phyloP scores from a whole-genome alignment of 2,888 invertebrate species.

The Matsumyia berberina region DNA sequence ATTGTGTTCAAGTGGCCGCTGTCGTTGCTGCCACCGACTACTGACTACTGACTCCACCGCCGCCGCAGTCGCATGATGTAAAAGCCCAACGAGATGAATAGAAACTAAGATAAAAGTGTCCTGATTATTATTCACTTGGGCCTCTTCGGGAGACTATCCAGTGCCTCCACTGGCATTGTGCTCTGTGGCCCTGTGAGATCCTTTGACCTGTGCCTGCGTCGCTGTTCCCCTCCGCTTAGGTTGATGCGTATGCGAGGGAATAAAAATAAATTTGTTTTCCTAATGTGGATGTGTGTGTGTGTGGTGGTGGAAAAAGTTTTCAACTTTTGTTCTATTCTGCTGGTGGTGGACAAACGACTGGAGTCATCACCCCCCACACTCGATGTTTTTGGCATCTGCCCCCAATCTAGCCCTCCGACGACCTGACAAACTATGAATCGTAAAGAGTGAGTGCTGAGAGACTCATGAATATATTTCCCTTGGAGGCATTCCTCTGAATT shows the following conservation, averaged over 20 bases:
- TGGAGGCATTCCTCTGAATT: slow-evolving; percentile 75
- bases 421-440: slow-evolving; percentile 66
- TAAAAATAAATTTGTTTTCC: slow-evolving; percentile 76
- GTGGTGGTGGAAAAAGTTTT: slow-evolving; percentile 56
- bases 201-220: slow-evolving; percentile 71
- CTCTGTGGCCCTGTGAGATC: slow-evolving; percentile 56
- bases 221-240: slow-evolving; percentile 37
- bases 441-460: slow-evolving; percentile 69
- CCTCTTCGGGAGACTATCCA: slow-evolving; percentile 61
- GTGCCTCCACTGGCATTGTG: slow-evolving; percentile 27
- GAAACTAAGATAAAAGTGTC: slow-evolving; percentile 75
- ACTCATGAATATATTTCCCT: slow-evolving; percentile 77
- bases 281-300: slow-evolving; percentile 68
- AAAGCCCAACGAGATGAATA: slow-evolving; percentile 73
- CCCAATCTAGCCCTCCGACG: slow-evolving; percentile 4
- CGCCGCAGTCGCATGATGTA: slow-evolving; percentile 50
- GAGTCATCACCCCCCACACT: slow-evolving; percentile 32
- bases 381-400: slow-evolving; percentile 48
- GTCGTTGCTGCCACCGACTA: too few species aligned
- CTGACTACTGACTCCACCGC: background rate
- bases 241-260: slow-evolving; percentile 71
- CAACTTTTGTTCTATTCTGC: slow-evolving; percentile 62
- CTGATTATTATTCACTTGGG: slow-evolving; percentile 76
- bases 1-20: slow-evolving; percentile 59
- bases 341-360: slow-evolving; percentile 42